A percentile compares a stretch with the other conserved stretches of the same genome.
Conservation (phyloP, 30 jellyfish, hydroid and myxozoan genomes). For the Chrysaora quinquecirrha region DNA sequence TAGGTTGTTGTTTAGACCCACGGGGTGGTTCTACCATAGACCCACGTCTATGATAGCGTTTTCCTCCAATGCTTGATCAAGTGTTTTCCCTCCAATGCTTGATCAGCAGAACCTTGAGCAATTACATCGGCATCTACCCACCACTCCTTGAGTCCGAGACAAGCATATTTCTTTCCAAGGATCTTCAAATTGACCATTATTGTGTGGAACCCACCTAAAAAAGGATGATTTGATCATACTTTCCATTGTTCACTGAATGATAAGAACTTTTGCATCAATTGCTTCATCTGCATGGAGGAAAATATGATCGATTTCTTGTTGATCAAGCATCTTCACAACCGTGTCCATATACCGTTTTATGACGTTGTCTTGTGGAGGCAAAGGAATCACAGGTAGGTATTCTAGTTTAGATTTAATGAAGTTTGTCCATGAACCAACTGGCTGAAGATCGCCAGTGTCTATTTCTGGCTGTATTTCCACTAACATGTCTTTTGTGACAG, state of each 20-base stretch:
- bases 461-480: constrained; percentile 12
- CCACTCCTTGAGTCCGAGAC: constrained; percentile 42
- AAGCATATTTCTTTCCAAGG: constrained; percentile 30
- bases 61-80: too few species aligned
- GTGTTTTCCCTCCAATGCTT: constrained; percentile 45
- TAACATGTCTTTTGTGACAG: too few species aligned
- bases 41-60: too few species aligned
- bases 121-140: constrained; percentile 23
- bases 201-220: constrained; percentile 46
- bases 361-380: constrained; percentile 22
- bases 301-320: constrained; percentile 27
- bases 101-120: constrained; percentile 31
- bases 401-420: constrained; percentile 39
- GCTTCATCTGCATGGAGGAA: constrained; percentile 70
- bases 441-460: neutral
- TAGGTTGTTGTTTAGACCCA: too few species aligned
- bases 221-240: constrained; percentile 28
- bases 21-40: too few species aligned
- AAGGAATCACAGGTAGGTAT: constrained; percentile 52
- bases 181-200: constrained; percentile 23
- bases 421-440: constrained; percentile 47
- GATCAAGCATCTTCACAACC: constrained; percentile 22
- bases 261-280: constrained; percentile 24
- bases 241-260: constrained; percentile 28
- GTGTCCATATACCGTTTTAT: constrained; percentile 30